Evolutionary conservation across 2,113 vertebrate species (phyloP).

Genomic region (Rattus rattus): DNA sequence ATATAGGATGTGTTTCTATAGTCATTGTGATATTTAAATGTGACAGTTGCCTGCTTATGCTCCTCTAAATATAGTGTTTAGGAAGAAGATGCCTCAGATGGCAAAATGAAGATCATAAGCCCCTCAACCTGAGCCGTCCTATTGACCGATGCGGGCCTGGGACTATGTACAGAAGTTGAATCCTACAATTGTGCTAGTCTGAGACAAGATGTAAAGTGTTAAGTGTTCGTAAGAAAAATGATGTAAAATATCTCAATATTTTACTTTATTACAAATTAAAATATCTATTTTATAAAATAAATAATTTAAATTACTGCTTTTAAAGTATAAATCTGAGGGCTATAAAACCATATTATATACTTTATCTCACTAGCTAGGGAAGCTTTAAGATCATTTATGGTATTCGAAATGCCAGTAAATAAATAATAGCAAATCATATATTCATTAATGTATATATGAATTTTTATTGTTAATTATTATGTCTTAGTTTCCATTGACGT

Average conservation of each 20-base stretch:
- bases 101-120: constrained; percentile 19
- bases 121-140: not conserved
- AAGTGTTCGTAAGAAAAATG: not conserved
- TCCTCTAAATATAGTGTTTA: constrained; percentile 68
- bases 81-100: constrained; percentile 44
- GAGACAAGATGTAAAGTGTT: not conserved
- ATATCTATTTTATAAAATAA: not conserved
- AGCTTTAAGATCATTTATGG: not conserved
- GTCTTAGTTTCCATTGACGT: not conserved
- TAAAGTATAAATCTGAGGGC: not conserved
- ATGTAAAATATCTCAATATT: not conserved
- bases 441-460: not conserved
- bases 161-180: not conserved
- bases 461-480: not conserved
- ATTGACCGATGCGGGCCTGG: not conserved
- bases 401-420: not conserved
- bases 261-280: not conserved
- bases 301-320: constrained; percentile 13
- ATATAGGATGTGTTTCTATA: constrained; percentile 77
- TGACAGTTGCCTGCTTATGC: constrained; percentile 74
- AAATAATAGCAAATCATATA: not conserved
- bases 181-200: not conserved
- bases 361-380: not conserved
- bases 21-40: constrained; percentile 73
- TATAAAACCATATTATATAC: not conserved